phyloP scores from a whole-genome alignment of 2,888 invertebrate species.

The Cantharis rufa region DNA sequence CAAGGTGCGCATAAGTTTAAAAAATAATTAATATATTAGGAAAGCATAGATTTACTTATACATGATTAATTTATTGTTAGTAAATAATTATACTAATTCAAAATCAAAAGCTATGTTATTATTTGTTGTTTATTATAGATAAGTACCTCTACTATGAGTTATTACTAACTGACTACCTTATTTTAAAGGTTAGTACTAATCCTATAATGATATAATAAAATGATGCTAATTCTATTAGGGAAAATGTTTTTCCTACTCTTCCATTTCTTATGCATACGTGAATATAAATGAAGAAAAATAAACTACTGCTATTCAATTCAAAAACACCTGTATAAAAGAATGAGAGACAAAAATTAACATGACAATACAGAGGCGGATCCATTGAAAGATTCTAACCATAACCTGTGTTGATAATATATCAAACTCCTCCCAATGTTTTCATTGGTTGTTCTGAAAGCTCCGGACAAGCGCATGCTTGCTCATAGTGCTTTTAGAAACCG shows the following conservation, averaged over 20 bases:
- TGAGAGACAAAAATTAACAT: conserved; percentile 57
- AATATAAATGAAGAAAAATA: conserved; percentile 14
- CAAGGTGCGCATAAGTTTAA: background rate
- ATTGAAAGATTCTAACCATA: conserved; percentile 51
- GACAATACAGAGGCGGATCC: conserved; percentile 53
- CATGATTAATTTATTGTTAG: background rate
- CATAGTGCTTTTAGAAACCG: conserved; percentile 30
- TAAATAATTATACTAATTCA: background rate
- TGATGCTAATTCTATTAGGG: background rate
- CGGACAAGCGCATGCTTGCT: conserved; percentile 45
- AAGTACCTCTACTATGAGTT: conserved; percentile 5
- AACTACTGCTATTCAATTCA: conserved; percentile 45
- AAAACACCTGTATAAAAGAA: conserved; percentile 57
- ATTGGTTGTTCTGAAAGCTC: conserved; percentile 46
- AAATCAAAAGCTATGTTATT: background rate
- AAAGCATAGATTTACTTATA: background rate
- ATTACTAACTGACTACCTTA: background rate
- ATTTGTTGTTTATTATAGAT: no score
- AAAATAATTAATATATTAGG: no score
- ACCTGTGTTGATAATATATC: conserved; percentile 51
- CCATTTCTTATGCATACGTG: background rate
- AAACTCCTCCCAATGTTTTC: conserved; percentile 46
- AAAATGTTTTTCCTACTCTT: conserved; percentile 1
- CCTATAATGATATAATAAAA: background rate
- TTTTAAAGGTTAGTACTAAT: background rate